Base-by-base conservation (phyloP, 2,888 invertebrate genomes). In the Epicampocera succincta region DNA sequence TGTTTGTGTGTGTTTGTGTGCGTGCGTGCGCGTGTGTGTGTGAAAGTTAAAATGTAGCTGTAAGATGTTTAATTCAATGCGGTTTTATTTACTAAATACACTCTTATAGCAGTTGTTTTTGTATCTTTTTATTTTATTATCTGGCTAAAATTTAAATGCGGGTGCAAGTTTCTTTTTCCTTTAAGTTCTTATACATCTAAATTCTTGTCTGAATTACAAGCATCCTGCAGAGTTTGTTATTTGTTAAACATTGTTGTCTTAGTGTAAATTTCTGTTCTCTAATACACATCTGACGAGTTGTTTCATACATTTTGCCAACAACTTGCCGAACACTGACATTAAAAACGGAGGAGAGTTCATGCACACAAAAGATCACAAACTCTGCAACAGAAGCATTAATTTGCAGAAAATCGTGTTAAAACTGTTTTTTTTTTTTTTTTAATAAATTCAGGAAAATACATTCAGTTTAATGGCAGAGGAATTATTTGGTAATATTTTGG, bases 331-430 rank as follows among this genome's bases (percentile, higher is more conserved):
- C 19, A 33, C 33, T 50, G 48, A 50, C 3, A 54, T 73, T 52
- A 73, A 44, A 73, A 63, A 25, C 12, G 19, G 61, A 17, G 44
- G 15, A 33, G 61, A 17, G 44, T 73, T 73, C 63, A 61, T 73
- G n/a, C 33, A 52, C 33, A 52, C 25, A 17, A 8, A 46, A 46
- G 33, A 54, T 60, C 60, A 50, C 8, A 71, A 25, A 40, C 8
- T 63, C 63, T 63, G 15, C 44, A 73, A 63, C 13, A 60, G 33
- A 44, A 42, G 19, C 33, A 72, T 54, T 52, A 17, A 61, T 60
- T 52, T 52, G 33, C 25, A 52, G 12, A 52, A 29, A 61, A 60
- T 72, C 21, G 52, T 44, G 52, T 72, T 72, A 72, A 40, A 61
- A 12, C 29, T n/a, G n/a, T n/a, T n/a, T n/a, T n/a, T n/a, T n/a